Evolutionary conservation across 2,888 invertebrate species (phyloP).

Genomic region (Brenthis hecate): DNA sequence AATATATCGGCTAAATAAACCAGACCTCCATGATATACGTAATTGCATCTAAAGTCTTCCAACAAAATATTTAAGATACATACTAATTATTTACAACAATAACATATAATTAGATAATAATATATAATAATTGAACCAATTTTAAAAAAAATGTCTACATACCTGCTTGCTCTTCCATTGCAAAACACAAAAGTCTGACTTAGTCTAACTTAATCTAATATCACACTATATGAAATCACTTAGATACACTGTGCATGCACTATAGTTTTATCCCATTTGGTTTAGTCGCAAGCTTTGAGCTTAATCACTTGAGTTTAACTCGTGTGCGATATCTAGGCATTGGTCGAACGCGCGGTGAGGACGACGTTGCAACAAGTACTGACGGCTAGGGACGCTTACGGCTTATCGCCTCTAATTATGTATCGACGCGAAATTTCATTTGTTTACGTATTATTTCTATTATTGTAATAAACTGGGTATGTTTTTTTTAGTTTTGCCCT

Average conservation of each 20-base stretch:
- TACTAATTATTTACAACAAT: not conserved
- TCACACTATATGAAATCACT: conserved; percentile 61
- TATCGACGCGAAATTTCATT: conserved; percentile 21
- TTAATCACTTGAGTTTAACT: conserved; percentile 66
- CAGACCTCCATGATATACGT: too few relatives aligned
- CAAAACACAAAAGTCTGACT: conserved; percentile 43
- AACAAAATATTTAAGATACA: not conserved
- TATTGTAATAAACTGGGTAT: too few relatives aligned
- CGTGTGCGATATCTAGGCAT: conserved; percentile 67
- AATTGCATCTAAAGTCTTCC: too few relatives aligned
- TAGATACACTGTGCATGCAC: conserved; percentile 38
- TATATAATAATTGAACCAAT: conserved; percentile 4
- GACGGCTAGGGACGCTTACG: conserved; percentile 30
- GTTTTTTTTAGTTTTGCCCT: too few relatives aligned
- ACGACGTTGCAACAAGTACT: conserved; percentile 39
- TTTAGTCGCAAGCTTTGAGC: not conserved
- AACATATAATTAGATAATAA: conserved; percentile 4
- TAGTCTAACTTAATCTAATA: conserved; percentile 69
- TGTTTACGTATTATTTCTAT: conserved; percentile 9
- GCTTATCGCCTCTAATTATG: conserved; percentile 33
- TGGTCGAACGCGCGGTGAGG: conserved; percentile 40
- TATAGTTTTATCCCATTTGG: conserved; percentile 37
- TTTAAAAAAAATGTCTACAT: conserved; percentile 38
- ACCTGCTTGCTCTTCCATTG: conserved; percentile 75
- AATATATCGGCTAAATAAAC: too few relatives aligned